Evolutionary conservation across 2,888 invertebrate species (phyloP).

Genomic region (Andrena trimmerana): DNA sequence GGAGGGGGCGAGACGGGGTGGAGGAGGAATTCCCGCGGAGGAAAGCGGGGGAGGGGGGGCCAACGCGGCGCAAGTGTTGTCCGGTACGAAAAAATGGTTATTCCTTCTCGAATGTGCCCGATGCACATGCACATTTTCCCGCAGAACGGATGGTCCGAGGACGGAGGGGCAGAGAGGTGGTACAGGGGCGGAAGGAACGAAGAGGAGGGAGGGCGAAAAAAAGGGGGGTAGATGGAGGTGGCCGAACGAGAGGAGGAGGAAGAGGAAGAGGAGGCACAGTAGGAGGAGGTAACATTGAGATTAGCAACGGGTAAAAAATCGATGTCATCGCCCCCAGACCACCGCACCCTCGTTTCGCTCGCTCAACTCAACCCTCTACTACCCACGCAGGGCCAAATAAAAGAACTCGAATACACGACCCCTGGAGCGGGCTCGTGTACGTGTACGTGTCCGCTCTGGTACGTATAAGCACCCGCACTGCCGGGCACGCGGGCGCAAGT

Average conservation of each 20-base stretch:
- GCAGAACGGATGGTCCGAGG: conserved; percentile 75
- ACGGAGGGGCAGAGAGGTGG: conserved; percentile 35
- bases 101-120: conserved; percentile 80
- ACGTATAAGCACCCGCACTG: conserved; percentile 50
- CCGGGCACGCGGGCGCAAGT: conserved; percentile 10
- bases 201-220: conserved; percentile 37
- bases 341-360: conserved; percentile 73
- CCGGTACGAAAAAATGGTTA: conserved; percentile 80
- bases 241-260: conserved; percentile 55
- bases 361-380: conserved; percentile 75
- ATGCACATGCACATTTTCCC: conserved; percentile 80
- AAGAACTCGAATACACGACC: conserved; percentile 81
- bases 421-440: conserved; percentile 55
- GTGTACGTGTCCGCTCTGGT: conserved; percentile 24
- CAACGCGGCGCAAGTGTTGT: conserved; percentile 76
- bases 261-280: conserved; percentile 45
- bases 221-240: conserved; percentile 55
- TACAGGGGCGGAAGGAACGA: conserved; percentile 46
- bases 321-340: conserved; percentile 83
- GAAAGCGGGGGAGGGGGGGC: conserved; percentile 53
- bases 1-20: conserved; percentile 60
- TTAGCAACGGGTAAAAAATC: conserved; percentile 85
- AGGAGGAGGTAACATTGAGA: conserved; percentile 81
- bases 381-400: conserved; percentile 81
- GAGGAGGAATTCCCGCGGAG: too few relatives aligned